Base-by-base conservation (phyloP, 2,888 invertebrate genomes). In the Stenichneumon culpator region DNA sequence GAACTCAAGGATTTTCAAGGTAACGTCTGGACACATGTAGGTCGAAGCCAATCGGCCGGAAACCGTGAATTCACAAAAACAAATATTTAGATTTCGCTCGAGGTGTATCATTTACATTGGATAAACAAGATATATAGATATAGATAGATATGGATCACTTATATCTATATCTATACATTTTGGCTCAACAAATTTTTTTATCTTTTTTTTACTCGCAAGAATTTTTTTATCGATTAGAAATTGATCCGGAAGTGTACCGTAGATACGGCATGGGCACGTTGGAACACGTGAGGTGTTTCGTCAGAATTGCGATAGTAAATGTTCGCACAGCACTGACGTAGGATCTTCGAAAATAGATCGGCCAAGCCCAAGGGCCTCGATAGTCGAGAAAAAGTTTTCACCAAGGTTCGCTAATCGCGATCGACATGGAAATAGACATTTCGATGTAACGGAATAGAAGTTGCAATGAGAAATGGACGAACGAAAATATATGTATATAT, bases 321-420 rank as follows among this genome's bases (percentile, higher is more conserved):
- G 14, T 44, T n/a, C 39, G 44, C 73, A 57, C 22, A 14, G n/a
- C 25, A 28, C 19, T 73, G 73, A 73, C 73, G 73, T 39, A 60
- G 39, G 25, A 22, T 73, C 57, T 39, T 73, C 44, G 73, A 25
- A 73, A 73, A 73, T 60, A 73, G 72, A 57, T 72, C 39, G 7
- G 57, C 54, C 60, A 57, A 73, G 73, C 57, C 57, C 57, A 73
- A 57, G 22, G 11, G 22, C 22, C 11, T 2, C 57, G 22, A 57
- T 73, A 39, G 57, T 60, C 44, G 73, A 57, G 57, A 57, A 60
- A 44, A 44, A 52, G 25, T 73, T 39, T 73, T 60, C 57, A 73
- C 57, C 73, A 22, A 57, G 22, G 16, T 9, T 60, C 57, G 57
- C 57, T 22, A 44, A 44, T 39, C 25, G 39, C 73, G 39, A 73